Conservation (phyloP, 2,113 vertebrate species). For the Macquaria australasica region DNA sequence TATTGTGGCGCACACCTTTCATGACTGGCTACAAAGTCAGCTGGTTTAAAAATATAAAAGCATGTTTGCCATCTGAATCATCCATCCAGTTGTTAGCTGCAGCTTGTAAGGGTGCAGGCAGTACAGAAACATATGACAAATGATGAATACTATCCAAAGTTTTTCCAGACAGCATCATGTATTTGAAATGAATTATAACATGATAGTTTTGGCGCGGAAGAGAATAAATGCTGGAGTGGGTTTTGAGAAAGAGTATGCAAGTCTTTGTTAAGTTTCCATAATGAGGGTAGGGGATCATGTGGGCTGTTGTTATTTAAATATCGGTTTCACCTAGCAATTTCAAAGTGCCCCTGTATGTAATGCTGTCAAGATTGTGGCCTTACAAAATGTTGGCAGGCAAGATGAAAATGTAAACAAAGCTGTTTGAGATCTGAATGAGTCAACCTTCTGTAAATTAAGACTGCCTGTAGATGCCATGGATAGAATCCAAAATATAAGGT, state of each 20-base stretch:
- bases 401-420: conserved; percentile 67
- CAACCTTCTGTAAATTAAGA: conserved; percentile 42
- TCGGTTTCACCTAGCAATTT: conserved; percentile 46
- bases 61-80: conserved; percentile 16
- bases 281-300: conserved; percentile 29
- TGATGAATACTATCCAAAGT: conserved; percentile 22
- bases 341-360: conserved; percentile 61
- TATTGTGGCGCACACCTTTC: conserved; percentile 2
- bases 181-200: conserved; percentile 8
- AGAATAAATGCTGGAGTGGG: background rate
- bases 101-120: conserved; percentile 1
- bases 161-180: conserved; percentile 19
- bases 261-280: conserved; percentile 54
- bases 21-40: conserved; percentile 29
- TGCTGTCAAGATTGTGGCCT: conserved; percentile 36
- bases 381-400: conserved; percentile 56
- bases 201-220: background rate
- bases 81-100: conserved; percentile 15
- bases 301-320: conserved; percentile 55
- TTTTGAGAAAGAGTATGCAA: conserved; percentile 14
- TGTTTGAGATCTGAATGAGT: conserved; percentile 48
- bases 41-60: conserved; percentile 39
- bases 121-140: background rate
- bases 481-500: conserved; percentile 43
- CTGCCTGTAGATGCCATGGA: conserved; percentile 45